Base-by-base conservation (phyloP, 2,888 invertebrate genomes). In the Napeogenes sylphis region DNA sequence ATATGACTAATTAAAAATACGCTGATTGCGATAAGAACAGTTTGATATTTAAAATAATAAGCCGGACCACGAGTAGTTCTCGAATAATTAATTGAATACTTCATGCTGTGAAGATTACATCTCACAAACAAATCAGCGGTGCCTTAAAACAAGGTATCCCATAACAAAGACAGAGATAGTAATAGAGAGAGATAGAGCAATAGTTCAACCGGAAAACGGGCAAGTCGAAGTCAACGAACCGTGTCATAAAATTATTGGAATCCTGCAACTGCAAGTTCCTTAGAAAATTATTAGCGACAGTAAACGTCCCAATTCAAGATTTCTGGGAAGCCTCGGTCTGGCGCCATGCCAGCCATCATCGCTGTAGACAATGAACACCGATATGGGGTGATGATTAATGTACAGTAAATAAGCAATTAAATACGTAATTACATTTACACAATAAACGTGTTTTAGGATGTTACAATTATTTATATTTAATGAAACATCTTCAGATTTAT, bases 221-320 rank as follows among this genome's bases (percentile, higher is more conserved):
- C 60, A 58, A 63, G 45, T 54, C 59, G 61, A 42, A 63, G 68
- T 67, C 70, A 68, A 67, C 55, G 65, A 68, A 65, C 66, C 58
- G 62, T 63, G 64, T 63, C 62, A 65, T 66, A 60, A 64, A 56
- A 63, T 69, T 61, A 61, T 61, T 55, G 56, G 68, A 58, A 68
- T 62, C 62, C 64, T 47, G 59, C 55, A 66, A 68, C 55, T 70
- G 70, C 71, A 70, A 58, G 64, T 72, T 73, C 68, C 67, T 67
- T 68, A 71, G 72, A 73, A 74, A 71, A 73, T 57, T 61, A 67
- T 70, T 73, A 64, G 69, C 70, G 71, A 69, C 67, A 61, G 58
- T 54, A 59, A 70, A 62, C 45, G 67, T 61, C 65, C 66, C 57
- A 64, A 66, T 66, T 64, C 65, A 54, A 56, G 56, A 61, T 65